Conservation (phyloP, 1,140 invertebrate genomes). For the Scaptomyza pallida region DNA sequence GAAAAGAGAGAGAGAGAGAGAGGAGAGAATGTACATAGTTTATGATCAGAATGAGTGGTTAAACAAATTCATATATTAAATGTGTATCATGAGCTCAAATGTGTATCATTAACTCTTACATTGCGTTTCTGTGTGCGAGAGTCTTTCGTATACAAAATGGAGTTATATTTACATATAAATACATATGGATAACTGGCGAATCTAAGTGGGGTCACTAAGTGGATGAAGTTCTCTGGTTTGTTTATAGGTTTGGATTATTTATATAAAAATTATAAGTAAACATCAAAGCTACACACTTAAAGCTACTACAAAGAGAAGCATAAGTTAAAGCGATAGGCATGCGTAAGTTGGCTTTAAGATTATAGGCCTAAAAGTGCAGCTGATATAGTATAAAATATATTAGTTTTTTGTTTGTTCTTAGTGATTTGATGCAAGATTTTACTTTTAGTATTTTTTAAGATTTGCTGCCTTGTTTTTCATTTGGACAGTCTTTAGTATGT, state of each 20-base stretch:
- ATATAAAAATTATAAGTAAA: slow-evolving; percentile 43
- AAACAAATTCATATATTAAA: slow-evolving; percentile 32
- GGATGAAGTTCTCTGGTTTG: slow-evolving; percentile 32
- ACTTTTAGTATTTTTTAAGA: slow-evolving; percentile 1
- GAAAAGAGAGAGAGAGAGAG: slow-evolving; percentile 7
- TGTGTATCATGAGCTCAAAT: slow-evolving; percentile 26
- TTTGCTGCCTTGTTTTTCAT: neutral
- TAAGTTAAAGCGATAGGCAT: slow-evolving; percentile 19
- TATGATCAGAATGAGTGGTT: slow-evolving; percentile 58
- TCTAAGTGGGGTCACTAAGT: slow-evolving; percentile 45
- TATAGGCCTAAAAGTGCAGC: slow-evolving; percentile 12
- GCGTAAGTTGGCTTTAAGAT: slow-evolving; percentile 22
- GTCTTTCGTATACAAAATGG: slow-evolving; percentile 24
- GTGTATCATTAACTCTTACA: slow-evolving; percentile 20
- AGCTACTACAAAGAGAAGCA: slow-evolving; percentile 59
- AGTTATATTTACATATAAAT: slow-evolving; percentile 17
- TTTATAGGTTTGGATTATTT: neutral
- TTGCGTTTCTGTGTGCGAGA: slow-evolving; percentile 36
- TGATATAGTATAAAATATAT: neutral
- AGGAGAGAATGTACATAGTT: slow-evolving; percentile 56
- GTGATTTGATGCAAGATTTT: slow-evolving; percentile 17
- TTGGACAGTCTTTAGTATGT: slow-evolving; percentile 53
- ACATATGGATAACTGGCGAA: slow-evolving; percentile 4
- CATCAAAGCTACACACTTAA: slow-evolving; percentile 60
- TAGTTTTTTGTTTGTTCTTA: slow-evolving; percentile 1